Evolutionary conservation across 2,113 vertebrate genomes (phyloP), one percentile per base, ranked within the genome.

Genomic region (Pan paniscus): DNA sequence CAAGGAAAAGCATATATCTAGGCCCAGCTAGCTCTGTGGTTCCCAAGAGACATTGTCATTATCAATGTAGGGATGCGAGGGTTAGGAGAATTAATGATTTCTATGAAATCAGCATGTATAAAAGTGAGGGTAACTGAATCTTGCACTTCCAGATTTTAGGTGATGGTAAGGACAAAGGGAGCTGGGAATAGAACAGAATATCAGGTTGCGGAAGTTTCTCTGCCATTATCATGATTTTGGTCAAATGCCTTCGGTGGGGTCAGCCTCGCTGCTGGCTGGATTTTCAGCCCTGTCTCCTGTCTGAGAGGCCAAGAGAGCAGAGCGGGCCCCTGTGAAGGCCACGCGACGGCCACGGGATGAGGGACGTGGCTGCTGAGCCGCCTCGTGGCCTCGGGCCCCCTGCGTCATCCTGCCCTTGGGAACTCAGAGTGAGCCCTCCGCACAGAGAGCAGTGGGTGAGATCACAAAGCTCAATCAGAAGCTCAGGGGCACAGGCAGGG

Each of bases 91-190:
- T 9, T 61, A n/a, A 80, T 3, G 3, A 9, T 57, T 75, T 57
- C 94, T 57, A 6, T 46, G 32, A 57, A 48, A 25, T 67, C 57
- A 17, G 70, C 8, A 0, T 1, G 3, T 10, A 35, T 1, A 3
- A 30, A 80, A 80, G 7, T 9, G 2, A 80, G 70, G 27, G 2
- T 27, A 1, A 0, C 81, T 13, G 55, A 11, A 10, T 27, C 57
- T 38, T 13, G 35, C 32, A 3, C 14, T 46, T 81, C 88, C 38
- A 2, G 48, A 20, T 38, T 8, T 4, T 1, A 17, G 22, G 4
- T 4, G 38, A 2, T 0, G 3, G 7, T 13, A 32, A 70, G 14
- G 5, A 32, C 3, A 2, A 9, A 8, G 2, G 13, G 13, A 4
- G 50, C 35, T 12, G 3, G 40, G 52, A 55, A 55, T 55, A 55